Conservation (phyloP, 2,888 invertebrate genomes). For the Tachina fera region DNA sequence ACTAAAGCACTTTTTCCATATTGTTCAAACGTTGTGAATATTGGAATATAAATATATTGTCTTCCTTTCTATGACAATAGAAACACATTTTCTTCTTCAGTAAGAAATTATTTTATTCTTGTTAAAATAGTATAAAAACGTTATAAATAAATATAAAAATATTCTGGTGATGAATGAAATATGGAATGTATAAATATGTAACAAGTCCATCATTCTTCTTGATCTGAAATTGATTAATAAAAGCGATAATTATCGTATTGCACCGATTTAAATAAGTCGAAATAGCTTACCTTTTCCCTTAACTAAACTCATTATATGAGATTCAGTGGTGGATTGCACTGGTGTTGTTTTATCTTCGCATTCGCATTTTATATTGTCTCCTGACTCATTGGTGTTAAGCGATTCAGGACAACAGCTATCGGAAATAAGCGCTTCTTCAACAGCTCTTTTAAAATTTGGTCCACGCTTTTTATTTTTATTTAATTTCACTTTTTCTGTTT, state of each 20-base stretch:
- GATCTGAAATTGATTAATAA: background rate
- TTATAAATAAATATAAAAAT: background rate
- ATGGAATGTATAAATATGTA: background rate
- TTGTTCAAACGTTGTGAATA: no score
- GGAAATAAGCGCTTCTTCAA: conserved; percentile 22
- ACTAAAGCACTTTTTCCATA: no score
- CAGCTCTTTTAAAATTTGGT: conserved; percentile 11
- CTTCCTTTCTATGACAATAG: no score
- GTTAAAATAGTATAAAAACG: background rate
- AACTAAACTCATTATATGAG: conserved; percentile 74
- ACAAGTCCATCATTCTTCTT: background rate
- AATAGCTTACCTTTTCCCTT: conserved; percentile 55
- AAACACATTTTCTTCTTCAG: no score
- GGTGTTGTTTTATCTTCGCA: background rate
- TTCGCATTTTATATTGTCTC: conserved; percentile 16
- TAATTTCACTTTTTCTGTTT: background rate
- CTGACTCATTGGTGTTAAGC: background rate
- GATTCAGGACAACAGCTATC: conserved; percentile 6
- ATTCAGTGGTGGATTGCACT: conserved; percentile 10
- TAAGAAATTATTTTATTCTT: no score
- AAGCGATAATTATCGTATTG: background rate
- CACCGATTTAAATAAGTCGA: background rate
- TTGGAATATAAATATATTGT: no score
- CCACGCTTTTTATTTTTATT: conserved; percentile 11
- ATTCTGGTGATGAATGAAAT: background rate